Conservation (phyloP, 37 sponge, comb jelly and placozoan species). For the Oopsacas minuta region DNA sequence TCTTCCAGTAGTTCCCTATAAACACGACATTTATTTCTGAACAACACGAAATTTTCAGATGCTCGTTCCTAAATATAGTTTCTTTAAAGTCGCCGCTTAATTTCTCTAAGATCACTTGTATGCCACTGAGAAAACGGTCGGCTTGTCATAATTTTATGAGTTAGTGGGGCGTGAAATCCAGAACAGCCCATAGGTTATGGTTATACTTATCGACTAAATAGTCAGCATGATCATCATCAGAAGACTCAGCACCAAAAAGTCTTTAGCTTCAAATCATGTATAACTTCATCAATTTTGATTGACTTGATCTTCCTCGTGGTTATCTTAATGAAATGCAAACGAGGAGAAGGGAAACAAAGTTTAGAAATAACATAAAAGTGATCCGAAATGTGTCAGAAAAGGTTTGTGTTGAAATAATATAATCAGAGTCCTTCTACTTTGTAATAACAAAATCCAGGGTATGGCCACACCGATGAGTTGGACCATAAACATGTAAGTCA, state of each 20-base stretch:
- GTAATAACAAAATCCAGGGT: neutral
- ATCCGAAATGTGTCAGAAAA: neutral
- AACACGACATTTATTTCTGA: neutral
- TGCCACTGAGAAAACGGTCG: neutral
- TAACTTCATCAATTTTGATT: neutral
- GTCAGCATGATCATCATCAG: neutral
- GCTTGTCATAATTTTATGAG: neutral
- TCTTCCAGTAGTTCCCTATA: neutral
- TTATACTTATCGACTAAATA: neutral
- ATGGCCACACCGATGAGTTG: neutral
- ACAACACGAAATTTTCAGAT: neutral
- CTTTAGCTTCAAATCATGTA: neutral
- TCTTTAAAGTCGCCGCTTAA: neutral
- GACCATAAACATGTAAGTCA: neutral
- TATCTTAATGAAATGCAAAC: neutral
- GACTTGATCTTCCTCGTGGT: neutral
- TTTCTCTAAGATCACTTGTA: neutral
- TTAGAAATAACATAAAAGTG: neutral
- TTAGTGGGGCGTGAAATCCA: neutral
- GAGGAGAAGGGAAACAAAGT: neutral
- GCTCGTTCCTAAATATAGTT: neutral
- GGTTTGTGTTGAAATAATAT: neutral
- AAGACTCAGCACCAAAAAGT: neutral
- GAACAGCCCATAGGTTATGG: neutral
- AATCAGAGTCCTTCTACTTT: neutral